phyloP scores from a whole-genome alignment of 1,140 invertebrate species.

The Anadara kagoshimensis region DNA sequence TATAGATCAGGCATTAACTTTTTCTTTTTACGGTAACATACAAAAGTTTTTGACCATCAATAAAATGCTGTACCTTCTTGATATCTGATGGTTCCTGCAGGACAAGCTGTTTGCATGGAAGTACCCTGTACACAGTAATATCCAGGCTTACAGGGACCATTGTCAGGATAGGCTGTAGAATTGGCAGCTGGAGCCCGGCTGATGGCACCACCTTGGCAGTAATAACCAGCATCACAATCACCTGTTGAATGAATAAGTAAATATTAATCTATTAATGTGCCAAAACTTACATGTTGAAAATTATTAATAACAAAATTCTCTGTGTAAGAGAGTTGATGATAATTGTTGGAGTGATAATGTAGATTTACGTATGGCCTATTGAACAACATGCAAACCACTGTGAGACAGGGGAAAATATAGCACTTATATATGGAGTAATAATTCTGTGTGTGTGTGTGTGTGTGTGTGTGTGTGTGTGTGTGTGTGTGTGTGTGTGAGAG shows the following conservation, averaged over 20 bases:
- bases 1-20: no score
- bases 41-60: no score
- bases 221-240: slow-evolving; percentile 68
- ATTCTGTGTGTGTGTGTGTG: background rate
- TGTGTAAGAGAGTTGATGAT: no score
- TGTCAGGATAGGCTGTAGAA: slow-evolving; percentile 53
- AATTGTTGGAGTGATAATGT: no score
- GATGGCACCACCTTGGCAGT: slow-evolving; percentile 65
- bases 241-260: no score
- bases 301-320: no score
- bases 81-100: slow-evolving; percentile 65
- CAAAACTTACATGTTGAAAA: no score
- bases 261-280: background rate
- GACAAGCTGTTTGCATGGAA: slow-evolving; percentile 55
- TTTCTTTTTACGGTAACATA: no score
- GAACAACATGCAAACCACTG: no score
- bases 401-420: background rate
- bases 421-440: background rate
- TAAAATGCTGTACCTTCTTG: slow-evolving; percentile 50
- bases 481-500: no score
- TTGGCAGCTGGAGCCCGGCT: slow-evolving; percentile 53
- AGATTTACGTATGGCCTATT: no score
- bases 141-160: slow-evolving; percentile 63
- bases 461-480: background rate
- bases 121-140: slow-evolving; percentile 67